A percentile compares a stretch with the other conserved stretches of the same genome.
These are phyloP conservation scores for Autographa gamma DNA, from an alignment of 2,888 invertebrate genomes.

Conservation along the genomic window DNA sequence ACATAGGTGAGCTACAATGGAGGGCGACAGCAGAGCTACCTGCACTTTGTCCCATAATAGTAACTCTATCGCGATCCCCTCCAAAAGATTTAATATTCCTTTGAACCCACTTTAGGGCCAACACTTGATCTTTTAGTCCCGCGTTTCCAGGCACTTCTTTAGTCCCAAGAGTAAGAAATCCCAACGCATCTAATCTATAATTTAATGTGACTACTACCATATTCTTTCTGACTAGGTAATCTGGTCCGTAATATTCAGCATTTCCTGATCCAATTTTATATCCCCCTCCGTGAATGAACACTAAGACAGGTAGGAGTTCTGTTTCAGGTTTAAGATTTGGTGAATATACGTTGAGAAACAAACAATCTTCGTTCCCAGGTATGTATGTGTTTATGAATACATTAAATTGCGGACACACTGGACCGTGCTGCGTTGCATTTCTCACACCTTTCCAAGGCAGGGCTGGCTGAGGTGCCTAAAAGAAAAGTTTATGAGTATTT, in stretches of 20 bases:
- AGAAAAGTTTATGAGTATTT: neutral
- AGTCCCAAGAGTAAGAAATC: slow-evolving; percentile 18
- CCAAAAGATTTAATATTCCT: slow-evolving; percentile 23
- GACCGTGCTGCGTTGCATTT: slow-evolving; percentile 25
- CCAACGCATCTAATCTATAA: slow-evolving; percentile 29
- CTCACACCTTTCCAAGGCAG: slow-evolving; percentile 22
- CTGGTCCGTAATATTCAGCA: slow-evolving; percentile 14
- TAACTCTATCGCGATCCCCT: slow-evolving; percentile 27
- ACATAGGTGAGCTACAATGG: slow-evolving; percentile 28
- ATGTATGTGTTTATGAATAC: neutral
- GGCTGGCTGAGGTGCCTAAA: slow-evolving; percentile 21
- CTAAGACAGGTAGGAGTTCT: slow-evolving; percentile 19
- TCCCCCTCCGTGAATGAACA: slow-evolving; percentile 27
- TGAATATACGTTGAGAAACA: slow-evolving; percentile 30
- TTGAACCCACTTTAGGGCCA: slow-evolving; percentile 27
- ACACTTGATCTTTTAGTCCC: slow-evolving; percentile 33
- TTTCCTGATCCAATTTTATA: slow-evolving; percentile 32
- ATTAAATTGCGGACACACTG: slow-evolving; percentile 27
- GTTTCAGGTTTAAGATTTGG: neutral
- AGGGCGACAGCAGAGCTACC: slow-evolving; percentile 23
- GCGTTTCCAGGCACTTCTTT: slow-evolving; percentile 33
- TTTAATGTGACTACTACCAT: slow-evolving; percentile 21
- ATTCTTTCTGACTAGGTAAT: slow-evolving; percentile 5
- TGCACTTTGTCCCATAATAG: slow-evolving; percentile 29
- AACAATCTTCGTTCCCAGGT: slow-evolving; percentile 31